Conservation (phyloP, 1,140 invertebrate genomes). For the Drosophila fuyamai region DNA sequence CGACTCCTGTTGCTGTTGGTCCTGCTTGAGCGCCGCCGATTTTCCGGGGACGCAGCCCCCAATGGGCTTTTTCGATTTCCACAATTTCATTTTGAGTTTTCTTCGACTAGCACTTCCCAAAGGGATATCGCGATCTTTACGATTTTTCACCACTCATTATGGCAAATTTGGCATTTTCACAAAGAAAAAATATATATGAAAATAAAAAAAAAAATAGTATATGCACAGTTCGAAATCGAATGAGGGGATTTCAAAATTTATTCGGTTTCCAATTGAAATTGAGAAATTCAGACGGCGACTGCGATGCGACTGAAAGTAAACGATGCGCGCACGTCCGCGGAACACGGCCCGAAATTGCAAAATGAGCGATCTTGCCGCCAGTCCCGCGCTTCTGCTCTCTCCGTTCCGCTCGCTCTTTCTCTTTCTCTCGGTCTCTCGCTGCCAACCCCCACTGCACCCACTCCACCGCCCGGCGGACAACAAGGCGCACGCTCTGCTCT, state of each 20-base stretch:
- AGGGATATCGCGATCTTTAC: conserved; percentile 4
- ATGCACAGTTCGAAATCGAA: conserved; percentile 7
- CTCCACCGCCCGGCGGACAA: background rate
- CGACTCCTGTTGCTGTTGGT: conserved; percentile 62
- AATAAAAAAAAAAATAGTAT: conserved; percentile 23
- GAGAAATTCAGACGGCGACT: conserved; percentile 23
- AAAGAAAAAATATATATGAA: conserved; percentile 9
- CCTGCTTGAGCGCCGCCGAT: conserved; percentile 67
- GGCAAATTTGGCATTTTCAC: conserved; percentile 46
- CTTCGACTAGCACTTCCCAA: background rate
- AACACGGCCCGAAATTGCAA: conserved; percentile 67
- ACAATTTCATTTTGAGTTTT: conserved; percentile 72
- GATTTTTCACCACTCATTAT: conserved; percentile 20
- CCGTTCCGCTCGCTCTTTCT: no score
- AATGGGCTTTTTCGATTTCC: conserved; percentile 82
- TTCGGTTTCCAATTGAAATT: conserved; percentile 22
- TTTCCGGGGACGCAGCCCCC: conserved; percentile 80
- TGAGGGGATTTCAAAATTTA: conserved; percentile 2
- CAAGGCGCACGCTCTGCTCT: conserved; percentile 29
- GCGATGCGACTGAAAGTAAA: conserved; percentile 30
- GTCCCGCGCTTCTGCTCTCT: background rate
- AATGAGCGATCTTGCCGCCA: conserved; percentile 52
- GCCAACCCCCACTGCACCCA: background rate
- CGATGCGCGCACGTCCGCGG: conserved; percentile 56
- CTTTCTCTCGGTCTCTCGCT: conserved; percentile 3